phyloP scores from a whole-genome alignment of 2,113 vertebrate species.

The Mustela nigripes region DNA sequence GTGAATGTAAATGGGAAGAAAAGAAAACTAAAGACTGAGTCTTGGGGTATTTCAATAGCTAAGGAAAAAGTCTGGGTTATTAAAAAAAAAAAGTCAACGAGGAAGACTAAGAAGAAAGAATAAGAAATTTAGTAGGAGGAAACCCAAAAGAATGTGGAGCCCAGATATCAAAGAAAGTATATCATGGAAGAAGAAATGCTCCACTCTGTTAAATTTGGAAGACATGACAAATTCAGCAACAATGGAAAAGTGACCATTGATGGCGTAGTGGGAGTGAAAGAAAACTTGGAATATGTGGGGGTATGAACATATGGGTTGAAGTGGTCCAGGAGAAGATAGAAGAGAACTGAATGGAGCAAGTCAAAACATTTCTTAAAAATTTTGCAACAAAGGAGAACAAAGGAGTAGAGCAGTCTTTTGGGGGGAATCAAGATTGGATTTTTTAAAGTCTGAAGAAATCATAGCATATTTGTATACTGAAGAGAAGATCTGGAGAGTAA shows the following conservation, averaged over 20 bases:
- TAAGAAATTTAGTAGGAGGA: background rate
- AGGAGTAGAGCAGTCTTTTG: background rate
- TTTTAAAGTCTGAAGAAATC: background rate
- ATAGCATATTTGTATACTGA: background rate
- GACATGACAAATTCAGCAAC: background rate
- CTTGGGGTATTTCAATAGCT: background rate
- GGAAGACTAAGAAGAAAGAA: background rate
- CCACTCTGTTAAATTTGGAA: background rate
- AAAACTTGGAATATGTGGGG: background rate
- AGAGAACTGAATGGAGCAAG: background rate
- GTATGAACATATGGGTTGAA: background rate
- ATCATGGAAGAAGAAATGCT: background rate
- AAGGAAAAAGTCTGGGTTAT: background rate
- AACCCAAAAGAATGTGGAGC: background rate
- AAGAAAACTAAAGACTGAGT: background rate
- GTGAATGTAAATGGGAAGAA: background rate
- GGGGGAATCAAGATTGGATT: background rate
- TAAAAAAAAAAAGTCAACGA: background rate
- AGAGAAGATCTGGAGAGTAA: background rate
- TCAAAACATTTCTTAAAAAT: background rate
- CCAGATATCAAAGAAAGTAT: background rate
- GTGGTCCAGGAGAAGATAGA: background rate
- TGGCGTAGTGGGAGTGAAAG: background rate
- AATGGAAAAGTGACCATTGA: background rate
- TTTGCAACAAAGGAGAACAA: background rate